Base-by-base conservation (phyloP, 2,888 invertebrate species). In the Pomacea canaliculata region DNA sequence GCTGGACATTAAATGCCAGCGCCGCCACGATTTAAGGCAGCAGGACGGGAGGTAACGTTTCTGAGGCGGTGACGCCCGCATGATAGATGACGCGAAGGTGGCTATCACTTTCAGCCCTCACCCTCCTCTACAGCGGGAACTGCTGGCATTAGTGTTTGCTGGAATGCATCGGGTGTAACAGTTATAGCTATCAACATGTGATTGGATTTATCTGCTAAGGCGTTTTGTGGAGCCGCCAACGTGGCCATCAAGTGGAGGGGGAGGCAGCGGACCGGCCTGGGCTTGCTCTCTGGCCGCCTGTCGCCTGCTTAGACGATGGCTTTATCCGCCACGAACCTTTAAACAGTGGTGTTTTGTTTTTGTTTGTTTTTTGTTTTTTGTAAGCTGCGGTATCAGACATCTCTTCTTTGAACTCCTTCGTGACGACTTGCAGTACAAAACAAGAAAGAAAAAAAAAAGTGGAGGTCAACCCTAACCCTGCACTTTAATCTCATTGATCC, bases 1-100 rank as follows among this genome's bases (percentile, higher is more conserved):
- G 63, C 63, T 63, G 63, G 63, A 63, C 63, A 63, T 10, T 63
- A 63, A 63, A 12, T 63, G 63, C 63, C 63, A 63, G 27, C 63
- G 63, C 10, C n/a, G 63, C 18, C 63, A 10, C 19, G 63, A 63
- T 63, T 63, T 63, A 63, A 63, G 27, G 63, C 63, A 27, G 16
- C 63, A 18, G 27, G 19, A 27, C n/a, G 9, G 63, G 63, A 63
- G 63, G 63, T 63, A 63, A 63, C n/a, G 23, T 63, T 63, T 27
- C 27, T 3, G 7, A 63, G 63, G 19, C 12, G 63, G 23, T 63
- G 63, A 63, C 63, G 19, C 23, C 23, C n/a, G 19, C 16, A n/a
- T 63, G 63, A 63, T 63, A 63, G 63, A 63, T 63, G 63, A 63
- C 63, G 5, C 63, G 2, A 63, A 63, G 10, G 16, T 12, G 19